These are phyloP conservation scores for Aeoliscus strigatus DNA, from an alignment of 2,797 vertebrate species.

Conservation along the genomic window DNA sequence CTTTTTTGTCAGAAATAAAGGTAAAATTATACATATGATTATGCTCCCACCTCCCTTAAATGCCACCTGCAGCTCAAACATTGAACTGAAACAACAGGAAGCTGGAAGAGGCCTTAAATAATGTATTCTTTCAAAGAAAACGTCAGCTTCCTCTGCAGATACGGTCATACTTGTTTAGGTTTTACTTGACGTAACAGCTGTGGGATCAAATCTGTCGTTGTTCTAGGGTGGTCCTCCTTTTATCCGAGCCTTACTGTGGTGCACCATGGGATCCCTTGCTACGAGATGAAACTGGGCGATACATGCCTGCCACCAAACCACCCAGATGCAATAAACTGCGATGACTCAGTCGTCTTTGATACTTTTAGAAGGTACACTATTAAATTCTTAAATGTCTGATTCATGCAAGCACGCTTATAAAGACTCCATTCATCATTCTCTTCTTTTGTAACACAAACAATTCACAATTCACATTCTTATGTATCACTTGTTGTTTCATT, in stretches of 20 bases:
- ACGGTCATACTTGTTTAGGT: neutral
- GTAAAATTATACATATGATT: conserved; percentile 59
- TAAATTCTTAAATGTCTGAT: no score
- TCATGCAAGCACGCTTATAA: no score
- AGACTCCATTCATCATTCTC: no score
- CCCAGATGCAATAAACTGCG: conserved; percentile 97
- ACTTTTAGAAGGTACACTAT: conserved; percentile 93
- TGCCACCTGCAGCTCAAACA: no score
- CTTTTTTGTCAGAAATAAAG: conserved; percentile 98
- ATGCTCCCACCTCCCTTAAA: no score
- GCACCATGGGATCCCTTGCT: conserved; percentile 98
- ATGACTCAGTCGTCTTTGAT: conserved; percentile 99
- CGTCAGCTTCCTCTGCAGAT: neutral
- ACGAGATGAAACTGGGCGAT: conserved; percentile 94
- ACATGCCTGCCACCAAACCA: conserved; percentile 97
- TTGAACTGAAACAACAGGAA: no score
- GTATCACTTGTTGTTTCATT: neutral
- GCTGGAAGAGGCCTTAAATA: no score
- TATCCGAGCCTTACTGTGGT: conserved; percentile 99
- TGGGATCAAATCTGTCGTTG: conserved; percentile 6
- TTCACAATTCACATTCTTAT: no score
- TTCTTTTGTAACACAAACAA: no score
- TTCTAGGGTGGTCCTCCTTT: conserved; percentile 95
- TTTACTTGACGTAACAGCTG: conserved; percentile 1
- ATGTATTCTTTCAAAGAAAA: neutral